Evolutionary conservation across 2,113 vertebrate genomes (phyloP).

Genomic region (Nothocercus nigrocapillus): DNA sequence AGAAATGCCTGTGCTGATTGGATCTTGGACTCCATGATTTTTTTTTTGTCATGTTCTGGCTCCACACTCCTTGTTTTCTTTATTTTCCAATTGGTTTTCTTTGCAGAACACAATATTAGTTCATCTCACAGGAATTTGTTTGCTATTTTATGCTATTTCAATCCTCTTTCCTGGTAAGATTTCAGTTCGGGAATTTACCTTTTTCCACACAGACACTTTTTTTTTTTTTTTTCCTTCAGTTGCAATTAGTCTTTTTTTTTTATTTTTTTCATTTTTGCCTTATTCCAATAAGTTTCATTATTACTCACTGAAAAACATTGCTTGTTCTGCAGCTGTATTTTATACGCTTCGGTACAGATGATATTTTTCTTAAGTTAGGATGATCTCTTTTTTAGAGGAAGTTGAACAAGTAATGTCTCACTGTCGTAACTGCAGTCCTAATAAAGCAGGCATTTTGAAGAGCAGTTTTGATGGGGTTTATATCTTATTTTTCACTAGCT

Average conservation of each 20-base stretch:
- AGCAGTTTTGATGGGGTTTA: neutral
- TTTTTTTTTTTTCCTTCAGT: neutral
- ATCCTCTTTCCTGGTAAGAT: neutral
- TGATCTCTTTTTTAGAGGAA: neutral
- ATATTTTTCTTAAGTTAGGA: neutral
- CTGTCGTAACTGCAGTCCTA: neutral
- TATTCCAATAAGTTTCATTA: neutral
- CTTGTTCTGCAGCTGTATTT: neutral
- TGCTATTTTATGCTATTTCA: slow-evolving; percentile 11
- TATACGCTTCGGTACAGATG: neutral
- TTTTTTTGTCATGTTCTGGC: slow-evolving; percentile 17
- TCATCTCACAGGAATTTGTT: slow-evolving; percentile 56
- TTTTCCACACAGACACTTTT: neutral
- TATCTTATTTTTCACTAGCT: neutral
- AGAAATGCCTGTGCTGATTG: neutral
- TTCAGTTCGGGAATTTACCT: neutral
- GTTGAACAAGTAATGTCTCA: neutral
- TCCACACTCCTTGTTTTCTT: neutral
- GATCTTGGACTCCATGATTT: fast-evolving
- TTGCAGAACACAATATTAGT: neutral
- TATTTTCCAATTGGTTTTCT: slow-evolving; percentile 10
- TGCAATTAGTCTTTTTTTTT: neutral
- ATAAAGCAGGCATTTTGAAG: neutral
- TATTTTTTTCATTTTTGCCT: neutral
- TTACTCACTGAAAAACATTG: neutral